Base-by-base conservation (phyloP, 2,797 vertebrate species). In the Momotus momota region DNA sequence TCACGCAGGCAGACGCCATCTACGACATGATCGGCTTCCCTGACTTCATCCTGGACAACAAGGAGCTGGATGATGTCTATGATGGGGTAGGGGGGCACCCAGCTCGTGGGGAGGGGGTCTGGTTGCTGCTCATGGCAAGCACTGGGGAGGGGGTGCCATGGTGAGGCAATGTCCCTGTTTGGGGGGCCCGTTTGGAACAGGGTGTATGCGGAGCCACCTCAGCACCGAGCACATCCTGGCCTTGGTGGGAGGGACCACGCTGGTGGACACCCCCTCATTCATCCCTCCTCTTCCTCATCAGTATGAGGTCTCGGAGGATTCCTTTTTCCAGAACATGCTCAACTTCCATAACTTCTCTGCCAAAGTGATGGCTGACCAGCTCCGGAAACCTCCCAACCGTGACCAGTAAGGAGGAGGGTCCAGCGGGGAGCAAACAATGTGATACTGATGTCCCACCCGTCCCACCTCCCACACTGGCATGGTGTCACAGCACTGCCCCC, bases 1-100 rank as follows among this genome's bases (percentile, higher is more conserved):
- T 54, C 93, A 51, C 9, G 5, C 87, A 99, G 99, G 99, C 99
- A 0, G 99, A 99, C 4, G 98, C 99, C 23, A 99, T 99, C 96
- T 99, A 99, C 0, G 99, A 99, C 83, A 99, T 99, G 99, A 99
- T 99, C 4, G 99, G 99, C 75, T 99, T 99, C 95, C 99, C 99
- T 9, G 99, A 99, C 94, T 99, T 99, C 98, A 99, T 99, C 91
- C 97, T 99, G 96, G 99, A 99, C 58, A 96, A 98, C 65, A 99
- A 99, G 95, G 99, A 99, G 93, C 97, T 99, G 94, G 99, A 99
- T 1, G 99, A 99, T 40, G 99, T 99, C 81, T 99, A 99, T 14
- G 99, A 99, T 12, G 99, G 99, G 97, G 99, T 99, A 98, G 98
- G 99, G 94, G 19, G n/a, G 5, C 64, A 73, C 26, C 18, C 1